phyloP scores from a whole-genome alignment of 37 sponge, comb jelly and placozoan species.

The Halichondria panicea region DNA sequence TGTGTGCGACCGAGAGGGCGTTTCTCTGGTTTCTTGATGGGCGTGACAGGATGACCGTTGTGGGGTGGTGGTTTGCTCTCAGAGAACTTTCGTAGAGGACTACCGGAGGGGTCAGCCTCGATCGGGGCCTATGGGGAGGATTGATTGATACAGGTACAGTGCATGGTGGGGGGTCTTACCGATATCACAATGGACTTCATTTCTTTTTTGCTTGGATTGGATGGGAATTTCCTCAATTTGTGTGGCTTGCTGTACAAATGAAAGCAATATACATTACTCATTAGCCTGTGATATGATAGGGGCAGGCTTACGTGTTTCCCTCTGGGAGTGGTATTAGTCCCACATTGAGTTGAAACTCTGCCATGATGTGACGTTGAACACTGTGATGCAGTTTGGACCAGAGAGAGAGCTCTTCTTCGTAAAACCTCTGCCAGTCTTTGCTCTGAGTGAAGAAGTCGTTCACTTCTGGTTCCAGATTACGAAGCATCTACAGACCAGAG shows the following conservation, averaged over 20 bases:
- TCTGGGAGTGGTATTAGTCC: slow-evolving; percentile 21
- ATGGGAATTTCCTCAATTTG: neutral
- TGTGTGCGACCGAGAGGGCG: neutral
- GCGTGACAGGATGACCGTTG: neutral
- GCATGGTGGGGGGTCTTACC: too few species aligned
- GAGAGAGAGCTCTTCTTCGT: slow-evolving; percentile 18
- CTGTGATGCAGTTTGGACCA: slow-evolving; percentile 48
- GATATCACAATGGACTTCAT: too few species aligned
- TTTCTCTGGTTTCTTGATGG: neutral
- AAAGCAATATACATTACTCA: neutral
- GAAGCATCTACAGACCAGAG: slow-evolving; percentile 29
- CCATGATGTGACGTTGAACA: slow-evolving; percentile 43
- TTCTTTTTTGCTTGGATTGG: too few species aligned
- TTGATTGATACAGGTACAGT: too few species aligned
- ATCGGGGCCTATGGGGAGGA: too few species aligned
- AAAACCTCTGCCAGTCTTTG: slow-evolving; percentile 37
- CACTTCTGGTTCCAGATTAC: slow-evolving; percentile 32
- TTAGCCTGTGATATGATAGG: neutral
- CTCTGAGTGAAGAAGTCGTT: slow-evolving; percentile 37
- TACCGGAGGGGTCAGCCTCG: neutral
- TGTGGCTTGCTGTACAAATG: neutral
- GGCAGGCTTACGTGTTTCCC: too few species aligned
- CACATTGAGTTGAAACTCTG: slow-evolving; percentile 41
- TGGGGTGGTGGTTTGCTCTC: neutral
- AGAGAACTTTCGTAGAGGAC: neutral